A percentile compares a stretch with the other conserved stretches of the same genome.
phyloP scores from a whole-genome alignment of 2,797 vertebrate species.

The Molossus molossus region DNA sequence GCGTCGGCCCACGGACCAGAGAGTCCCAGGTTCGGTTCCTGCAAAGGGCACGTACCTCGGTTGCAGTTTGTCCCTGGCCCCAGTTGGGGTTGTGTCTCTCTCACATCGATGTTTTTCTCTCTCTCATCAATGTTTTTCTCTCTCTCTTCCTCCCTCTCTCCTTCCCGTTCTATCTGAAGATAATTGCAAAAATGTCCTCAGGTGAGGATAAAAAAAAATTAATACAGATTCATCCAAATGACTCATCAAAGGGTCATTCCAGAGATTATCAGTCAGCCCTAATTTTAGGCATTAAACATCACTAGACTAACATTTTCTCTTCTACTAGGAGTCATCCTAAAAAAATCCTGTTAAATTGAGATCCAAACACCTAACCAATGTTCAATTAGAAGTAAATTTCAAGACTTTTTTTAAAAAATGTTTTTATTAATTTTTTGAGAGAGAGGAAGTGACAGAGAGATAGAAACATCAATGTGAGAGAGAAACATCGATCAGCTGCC shows the following conservation, averaged over 20 bases:
- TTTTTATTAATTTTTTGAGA: background rate
- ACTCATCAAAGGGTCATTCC: background rate
- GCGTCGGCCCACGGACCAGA: too few species aligned
- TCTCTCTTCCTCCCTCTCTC: too few species aligned
- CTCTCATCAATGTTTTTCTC: too few species aligned
- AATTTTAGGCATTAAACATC: slow-evolving; percentile 63
- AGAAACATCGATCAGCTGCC: background rate
- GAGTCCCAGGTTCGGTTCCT: too few species aligned
- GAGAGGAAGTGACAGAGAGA: background rate
- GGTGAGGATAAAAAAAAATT: background rate
- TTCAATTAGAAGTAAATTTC: slow-evolving; percentile 49
- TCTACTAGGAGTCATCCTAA: background rate
- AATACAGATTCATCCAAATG: background rate
- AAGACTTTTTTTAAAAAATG: background rate
- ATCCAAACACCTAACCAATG: slow-evolving; percentile 41
- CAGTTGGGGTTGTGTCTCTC: too few species aligned
- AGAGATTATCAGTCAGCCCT: background rate
- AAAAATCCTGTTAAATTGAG: background rate
- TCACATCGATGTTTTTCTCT: too few species aligned
- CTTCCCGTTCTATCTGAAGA: too few species aligned
- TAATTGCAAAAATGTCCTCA: too few species aligned
- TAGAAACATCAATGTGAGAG: background rate
- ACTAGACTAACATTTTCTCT: slow-evolving; percentile 58
- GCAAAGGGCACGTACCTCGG: too few species aligned
- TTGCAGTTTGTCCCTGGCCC: too few species aligned